phyloP scores from a whole-genome alignment of 2,113 vertebrate species.

The Sinocyclocheilus anshuiensis region DNA sequence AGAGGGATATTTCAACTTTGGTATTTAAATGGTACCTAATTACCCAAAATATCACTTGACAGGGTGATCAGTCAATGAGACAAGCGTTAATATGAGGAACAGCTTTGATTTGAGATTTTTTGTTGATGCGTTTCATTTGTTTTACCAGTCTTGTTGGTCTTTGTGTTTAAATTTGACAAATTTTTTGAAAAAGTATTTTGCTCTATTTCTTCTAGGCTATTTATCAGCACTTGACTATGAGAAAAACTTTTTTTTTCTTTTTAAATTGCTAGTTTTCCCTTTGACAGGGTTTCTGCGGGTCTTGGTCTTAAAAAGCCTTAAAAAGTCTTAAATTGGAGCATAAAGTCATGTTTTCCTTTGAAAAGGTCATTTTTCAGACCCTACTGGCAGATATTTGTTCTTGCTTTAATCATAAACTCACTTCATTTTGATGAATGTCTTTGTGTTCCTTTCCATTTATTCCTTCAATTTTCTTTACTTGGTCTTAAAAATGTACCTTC shows the following conservation, averaged over 20 bases:
- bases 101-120: slow-evolving; percentile 41
- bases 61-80: slow-evolving; percentile 44
- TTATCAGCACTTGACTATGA: not conserved
- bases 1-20: slow-evolving; percentile 61
- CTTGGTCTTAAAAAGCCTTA: too few relatives aligned
- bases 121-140: not conserved
- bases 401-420: too few relatives aligned
- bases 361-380: too few relatives aligned
- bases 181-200: not conserved
- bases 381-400: too few relatives aligned
- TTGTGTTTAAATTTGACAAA: not conserved
- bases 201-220: not conserved
- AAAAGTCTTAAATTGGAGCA: too few relatives aligned
- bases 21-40: slow-evolving; percentile 65
- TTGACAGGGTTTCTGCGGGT: too few relatives aligned
- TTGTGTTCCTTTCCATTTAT: too few relatives aligned
- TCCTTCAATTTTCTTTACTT: too few relatives aligned
- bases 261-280: not conserved
- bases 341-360: too few relatives aligned
- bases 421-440: too few relatives aligned
- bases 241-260: not conserved
- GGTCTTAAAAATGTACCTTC: too few relatives aligned
- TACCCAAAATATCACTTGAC: slow-evolving; percentile 58
- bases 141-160: not conserved
- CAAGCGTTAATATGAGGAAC: slow-evolving; percentile 48